Evolutionary conservation across 2,797 vertebrate genomes (phyloP), one percentile per base, ranked within the genome.

Genomic region (Toxotes lorentzi): DNA sequence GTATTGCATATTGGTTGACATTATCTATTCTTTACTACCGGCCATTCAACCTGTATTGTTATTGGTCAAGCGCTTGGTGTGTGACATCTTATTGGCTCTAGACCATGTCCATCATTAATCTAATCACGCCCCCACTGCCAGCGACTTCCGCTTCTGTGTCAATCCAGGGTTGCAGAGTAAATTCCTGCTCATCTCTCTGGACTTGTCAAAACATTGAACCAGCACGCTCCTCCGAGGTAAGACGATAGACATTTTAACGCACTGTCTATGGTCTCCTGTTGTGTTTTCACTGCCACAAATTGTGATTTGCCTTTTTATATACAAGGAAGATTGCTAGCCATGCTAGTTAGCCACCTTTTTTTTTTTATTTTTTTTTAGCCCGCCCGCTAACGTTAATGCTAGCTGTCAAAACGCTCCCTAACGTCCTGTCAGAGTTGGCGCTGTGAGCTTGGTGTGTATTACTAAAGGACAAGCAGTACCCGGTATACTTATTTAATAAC

Each of bases 61-160:
- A 82, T 88, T 85, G 84, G 86, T 17, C 61, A 64, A 68, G 10
- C 9, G 5, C 7, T 60, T 24, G 12, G 2, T 51, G 4, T 8
- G 0, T 60, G n/a, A 21, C 51, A 38, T 1, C 21, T 73, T 68
- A 90, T 91, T 93, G 85, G 91, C 56, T 82, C 14, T 0, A 0
- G 3, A 1, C 2, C n/a, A 1, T n/a, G 85, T 60, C 82, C 1
- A 8, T 89, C 70, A 65, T n/a, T 23, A 5, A 5, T 60, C 7
- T 47, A 59, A 35, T 54, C 45, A 76, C 88, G 67, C 89, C 91
- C 77, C 71, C 45, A 23, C 1, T 34, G 67, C 77, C 43, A 79
- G 83, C 67, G 47, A 90, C 91, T 94, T 95, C 94, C 94, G 93
- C 87, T 73, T 91, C 91, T 92, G 93, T 94, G 92, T 93, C 89